A percentile compares a stretch with the other conserved stretches of the same genome.
Evolutionary conservation across 2,888 invertebrate species (phyloP).

Genomic region (Athalia cordata): DNA sequence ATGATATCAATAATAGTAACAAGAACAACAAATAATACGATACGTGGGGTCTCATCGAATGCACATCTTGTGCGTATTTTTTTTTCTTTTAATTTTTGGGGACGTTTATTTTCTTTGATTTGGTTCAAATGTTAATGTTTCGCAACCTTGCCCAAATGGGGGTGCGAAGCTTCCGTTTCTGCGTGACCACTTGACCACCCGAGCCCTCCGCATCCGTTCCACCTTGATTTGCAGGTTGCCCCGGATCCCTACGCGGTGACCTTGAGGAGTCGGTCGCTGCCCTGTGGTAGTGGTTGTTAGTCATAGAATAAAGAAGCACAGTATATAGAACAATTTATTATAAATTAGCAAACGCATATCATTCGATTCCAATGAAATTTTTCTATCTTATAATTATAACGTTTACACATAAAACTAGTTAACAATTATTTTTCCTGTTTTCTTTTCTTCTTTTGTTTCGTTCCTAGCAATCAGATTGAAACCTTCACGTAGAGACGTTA

Average conservation of each 20-base stretch:
- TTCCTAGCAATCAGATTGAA: too few relatives aligned
- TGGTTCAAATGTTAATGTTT: conserved; percentile 80
- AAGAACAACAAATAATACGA: not conserved
- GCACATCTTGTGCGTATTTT: not conserved
- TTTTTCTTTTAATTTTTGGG: not conserved
- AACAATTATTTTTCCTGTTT: too few relatives aligned
- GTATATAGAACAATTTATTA: not conserved
- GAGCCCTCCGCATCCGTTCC: conserved; percentile 72
- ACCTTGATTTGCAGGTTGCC: conserved; percentile 73
- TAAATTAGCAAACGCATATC: not conserved
- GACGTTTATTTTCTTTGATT: not conserved
- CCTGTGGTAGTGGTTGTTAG: conserved; percentile 72
- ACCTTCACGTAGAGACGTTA: too few relatives aligned
- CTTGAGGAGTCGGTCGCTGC: conserved; percentile 74
- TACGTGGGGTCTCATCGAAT: not conserved
- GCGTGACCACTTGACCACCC: conserved; percentile 75
- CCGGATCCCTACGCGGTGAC: conserved; percentile 72
- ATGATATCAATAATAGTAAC: not conserved
- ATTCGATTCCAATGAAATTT: not conserved
- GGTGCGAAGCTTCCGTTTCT: conserved; percentile 86
- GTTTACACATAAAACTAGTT: too few relatives aligned
- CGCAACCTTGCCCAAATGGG: conserved; percentile 88
- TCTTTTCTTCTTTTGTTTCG: too few relatives aligned
- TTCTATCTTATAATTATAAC: not conserved
- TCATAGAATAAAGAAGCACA: conserved; percentile 56